Evolutionary conservation across 2,113 vertebrate species (phyloP), one percentile per base, ranked within the genome.

Genomic region (Archocentrus centrarchus): DNA sequence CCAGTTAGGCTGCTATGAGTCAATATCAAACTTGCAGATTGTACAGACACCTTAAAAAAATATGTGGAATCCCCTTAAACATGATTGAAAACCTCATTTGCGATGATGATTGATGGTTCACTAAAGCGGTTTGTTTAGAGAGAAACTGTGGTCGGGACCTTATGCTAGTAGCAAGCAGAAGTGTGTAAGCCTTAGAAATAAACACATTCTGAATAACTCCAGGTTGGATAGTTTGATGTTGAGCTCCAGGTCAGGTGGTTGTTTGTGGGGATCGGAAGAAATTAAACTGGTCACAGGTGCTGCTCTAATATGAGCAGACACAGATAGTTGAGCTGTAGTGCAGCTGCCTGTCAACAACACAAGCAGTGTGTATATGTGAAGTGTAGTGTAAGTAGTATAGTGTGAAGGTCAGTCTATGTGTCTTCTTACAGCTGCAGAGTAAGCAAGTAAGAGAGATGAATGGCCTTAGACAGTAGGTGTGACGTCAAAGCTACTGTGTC

Each of bases 371-470:
- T 17, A 32, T 32, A 6, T 68, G 59, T 58, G 41, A 41, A 55
- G 7, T 58, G 61, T 58, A 80, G 61, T 75, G 17, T 63, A 41
- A 64, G 47, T 61, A 32, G 22, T 81, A 77, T 53, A 76, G 57
- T 39, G 30, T 55, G 62, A 89, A 84, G 86, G 30, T 77, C 47
- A 86, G 53, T 41, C 11, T 86, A 6, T 63, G 47, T 81, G 17
- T 89, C 47, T 59, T 59, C 66, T 75, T 44, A 73, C 41, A 59
- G 77, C 53, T 77, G 79, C 68, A 59, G 80, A 8, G 76, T 79
- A 76, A 82, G 77, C 85, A 44, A 44, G 59, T 58, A 30, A 61
- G 50, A 76, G 76, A 84, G 73, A 85, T 91, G 61, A 92, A 89
- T 78, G 84, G 79, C 68, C 79, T 85, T 44, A n/a, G 35, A 47